Base-by-base conservation (phyloP, 1,140 invertebrate genomes). In the Popillia japonica region DNA sequence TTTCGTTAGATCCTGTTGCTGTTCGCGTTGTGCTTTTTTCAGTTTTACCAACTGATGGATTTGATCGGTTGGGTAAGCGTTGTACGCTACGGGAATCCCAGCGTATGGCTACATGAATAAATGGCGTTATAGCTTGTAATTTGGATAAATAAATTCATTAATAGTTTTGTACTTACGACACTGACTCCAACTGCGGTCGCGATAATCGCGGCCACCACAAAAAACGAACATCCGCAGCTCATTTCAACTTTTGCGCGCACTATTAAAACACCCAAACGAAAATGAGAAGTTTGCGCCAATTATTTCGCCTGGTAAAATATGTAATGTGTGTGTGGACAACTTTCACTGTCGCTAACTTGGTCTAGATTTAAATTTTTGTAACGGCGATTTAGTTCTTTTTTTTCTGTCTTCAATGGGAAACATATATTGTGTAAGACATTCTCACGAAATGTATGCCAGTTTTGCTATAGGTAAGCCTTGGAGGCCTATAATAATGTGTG, bases 1-100 rank as follows among this genome's bases (percentile, higher is more conserved):
- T 86, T 95, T 95, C 79, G 90, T 91, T 0, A 95, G 90, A 84
- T 95, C 93, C 81, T 95, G 94, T 14, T 91, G 89, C 79, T 93
- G 90, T 82, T 93, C 92, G 41, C 80, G 81, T 80, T 84, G 78
- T 40, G 79, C 48, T 80, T 82, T 78, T 6, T 80, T 78, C 20
- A 81, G 79, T 59, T 79, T 81, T 75, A 64, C 22, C 23, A 64
- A 23, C 7, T 77, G 34, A 34, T 80, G 79, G 14, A 22, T 44
- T 75, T 76, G 72, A 17, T 48, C 44, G 7, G 44, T n/a, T n/a
- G 44, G 17, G 64, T 48, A 48, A 48, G 44, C 11, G 11, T 10
- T 48, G 44, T 10, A 9, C 6, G 44, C 11, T 48, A 48, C 17
- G 11, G 44, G 10, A n/a, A n/a, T n/a, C n/a, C 44, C 44, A 0